Conservation (phyloP, 2,113 vertebrate species). For the Hyperopisus bebe region DNA sequence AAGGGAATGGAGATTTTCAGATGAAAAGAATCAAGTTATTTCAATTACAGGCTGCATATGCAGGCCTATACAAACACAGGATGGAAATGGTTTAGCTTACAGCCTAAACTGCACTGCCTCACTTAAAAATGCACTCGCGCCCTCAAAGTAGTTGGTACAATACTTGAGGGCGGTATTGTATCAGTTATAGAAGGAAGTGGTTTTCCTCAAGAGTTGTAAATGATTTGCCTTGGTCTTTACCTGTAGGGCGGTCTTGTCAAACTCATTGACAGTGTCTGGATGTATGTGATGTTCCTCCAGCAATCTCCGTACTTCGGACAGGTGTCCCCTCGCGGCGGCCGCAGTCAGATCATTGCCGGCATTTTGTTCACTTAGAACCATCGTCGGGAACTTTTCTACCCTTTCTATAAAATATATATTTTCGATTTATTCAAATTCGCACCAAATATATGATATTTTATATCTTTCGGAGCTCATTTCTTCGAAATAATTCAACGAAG, state of each 20-base stretch:
- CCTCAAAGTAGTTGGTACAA: neutral
- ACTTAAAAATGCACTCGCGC: neutral
- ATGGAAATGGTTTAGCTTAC: neutral
- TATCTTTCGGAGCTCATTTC: neutral
- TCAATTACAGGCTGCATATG: neutral
- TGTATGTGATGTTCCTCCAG: conserved; percentile 70
- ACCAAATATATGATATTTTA: neutral
- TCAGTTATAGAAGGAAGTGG: neutral
- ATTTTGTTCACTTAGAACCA: conserved; percentile 69
- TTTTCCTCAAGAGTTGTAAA: neutral
- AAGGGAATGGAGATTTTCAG: neutral
- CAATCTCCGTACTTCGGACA: conserved; percentile 69
- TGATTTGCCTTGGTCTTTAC: conserved; percentile 42
- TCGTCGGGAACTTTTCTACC: conserved; percentile 34
- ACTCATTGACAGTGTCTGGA: conserved; percentile 72
- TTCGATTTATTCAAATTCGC: neutral
- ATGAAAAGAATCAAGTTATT: neutral
- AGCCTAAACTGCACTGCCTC: neutral
- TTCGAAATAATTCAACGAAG: neutral
- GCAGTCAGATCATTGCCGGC: conserved; percentile 70
- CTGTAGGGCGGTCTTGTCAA: conserved; percentile 78
- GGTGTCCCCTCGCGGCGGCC: conserved; percentile 72
- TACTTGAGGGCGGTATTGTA: neutral
- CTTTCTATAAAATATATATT: neutral
- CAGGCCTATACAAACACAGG: neutral